Conservation (phyloP, 37 sponge, comb jelly and placozoan genomes). For the Theonella swinhoei region DNA sequence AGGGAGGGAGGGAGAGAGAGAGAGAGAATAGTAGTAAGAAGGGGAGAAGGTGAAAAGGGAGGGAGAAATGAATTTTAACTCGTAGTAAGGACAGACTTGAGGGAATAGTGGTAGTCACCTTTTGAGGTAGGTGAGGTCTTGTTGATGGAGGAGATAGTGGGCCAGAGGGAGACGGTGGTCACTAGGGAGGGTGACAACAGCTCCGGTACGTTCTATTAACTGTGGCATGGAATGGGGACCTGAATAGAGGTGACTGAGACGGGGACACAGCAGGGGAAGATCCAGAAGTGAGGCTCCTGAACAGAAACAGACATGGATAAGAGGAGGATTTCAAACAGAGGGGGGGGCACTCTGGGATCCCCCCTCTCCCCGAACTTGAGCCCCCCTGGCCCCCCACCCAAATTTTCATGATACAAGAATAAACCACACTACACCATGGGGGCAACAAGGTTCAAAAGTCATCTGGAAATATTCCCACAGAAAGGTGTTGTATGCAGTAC, state of each 20-base stretch:
- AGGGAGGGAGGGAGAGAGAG: background rate
- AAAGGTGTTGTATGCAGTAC: too few species aligned
- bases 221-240: conserved; percentile 11
- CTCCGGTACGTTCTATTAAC: conserved; percentile 74
- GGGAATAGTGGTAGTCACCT: too few species aligned
- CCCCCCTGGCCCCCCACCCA: too few species aligned
- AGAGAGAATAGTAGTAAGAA: background rate
- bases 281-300: conserved; percentile 59
- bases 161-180: conserved; percentile 66
- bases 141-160: conserved; percentile 59
- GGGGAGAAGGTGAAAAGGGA: background rate
- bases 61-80: background rate
- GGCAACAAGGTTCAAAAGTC: too few species aligned
- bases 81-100: too few species aligned
- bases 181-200: conserved; percentile 65
- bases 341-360: too few species aligned
- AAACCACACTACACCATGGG: too few species aligned
- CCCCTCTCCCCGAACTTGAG: too few species aligned
- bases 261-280: conserved; percentile 69
- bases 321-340: too few species aligned
- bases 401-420: too few species aligned
- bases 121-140: conserved; percentile 79
- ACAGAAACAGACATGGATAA: too few species aligned
- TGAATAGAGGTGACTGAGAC: conserved; percentile 3
- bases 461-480: too few species aligned